Conservation (phyloP, 2,113 vertebrate genomes). For the Psilopsiagon aurifrons region DNA sequence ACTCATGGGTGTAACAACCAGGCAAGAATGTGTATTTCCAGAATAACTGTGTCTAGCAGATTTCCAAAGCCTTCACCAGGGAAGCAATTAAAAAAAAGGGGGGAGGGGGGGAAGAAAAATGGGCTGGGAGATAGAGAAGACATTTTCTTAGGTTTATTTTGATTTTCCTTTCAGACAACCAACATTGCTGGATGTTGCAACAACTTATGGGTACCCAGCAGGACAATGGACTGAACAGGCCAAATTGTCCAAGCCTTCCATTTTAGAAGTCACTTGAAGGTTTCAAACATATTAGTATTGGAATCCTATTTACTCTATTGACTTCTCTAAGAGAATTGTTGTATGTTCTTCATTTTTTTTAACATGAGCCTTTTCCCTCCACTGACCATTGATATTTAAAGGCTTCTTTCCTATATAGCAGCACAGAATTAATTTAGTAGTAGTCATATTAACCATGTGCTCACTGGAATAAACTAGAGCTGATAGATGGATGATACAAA, state of each 20-base stretch:
- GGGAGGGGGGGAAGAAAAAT: rapidly evolving
- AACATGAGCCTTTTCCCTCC: neutral
- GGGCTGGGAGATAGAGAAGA: rapidly evolving
- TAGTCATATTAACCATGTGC: neutral
- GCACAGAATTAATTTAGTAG: neutral
- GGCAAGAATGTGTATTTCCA: neutral
- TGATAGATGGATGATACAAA: neutral
- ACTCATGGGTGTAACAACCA: neutral
- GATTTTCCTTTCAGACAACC: neutral
- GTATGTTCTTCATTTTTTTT: neutral
- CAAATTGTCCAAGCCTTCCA: neutral
- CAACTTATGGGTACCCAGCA: neutral
- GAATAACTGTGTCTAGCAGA: neutral
- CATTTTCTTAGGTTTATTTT: neutral
- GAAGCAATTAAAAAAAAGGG: neutral
- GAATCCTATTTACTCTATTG: neutral
- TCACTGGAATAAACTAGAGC: neutral
- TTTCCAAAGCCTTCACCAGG: neutral
- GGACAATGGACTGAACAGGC: neutral
- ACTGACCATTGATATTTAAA: neutral
- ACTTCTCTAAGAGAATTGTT: neutral
- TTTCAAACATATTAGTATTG: neutral
- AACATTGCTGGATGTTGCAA: neutral
- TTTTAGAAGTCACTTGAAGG: neutral
- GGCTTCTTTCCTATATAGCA: neutral